Evolutionary conservation across 2,113 vertebrate species (phyloP).

Genomic region (Pluvianellus socialis): DNA sequence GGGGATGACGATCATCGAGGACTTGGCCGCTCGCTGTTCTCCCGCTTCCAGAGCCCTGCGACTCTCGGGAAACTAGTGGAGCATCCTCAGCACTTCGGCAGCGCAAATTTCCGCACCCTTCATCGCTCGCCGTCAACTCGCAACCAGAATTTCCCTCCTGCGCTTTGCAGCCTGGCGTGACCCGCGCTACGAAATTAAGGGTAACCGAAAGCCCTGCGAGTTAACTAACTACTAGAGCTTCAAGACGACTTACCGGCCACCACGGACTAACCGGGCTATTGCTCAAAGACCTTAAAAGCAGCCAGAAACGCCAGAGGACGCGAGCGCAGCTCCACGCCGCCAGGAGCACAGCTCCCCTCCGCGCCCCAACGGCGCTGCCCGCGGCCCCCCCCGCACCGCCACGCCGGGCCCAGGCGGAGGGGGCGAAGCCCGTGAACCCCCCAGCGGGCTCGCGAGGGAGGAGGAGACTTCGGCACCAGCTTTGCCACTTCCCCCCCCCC

Average conservation of each 20-base stretch:
- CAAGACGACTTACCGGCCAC: not conserved
- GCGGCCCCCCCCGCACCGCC: not conserved
- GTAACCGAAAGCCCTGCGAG: not conserved
- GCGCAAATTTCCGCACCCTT: not conserved
- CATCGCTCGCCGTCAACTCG: not conserved
- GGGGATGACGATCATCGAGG: not conserved
- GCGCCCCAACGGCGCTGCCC: too few species aligned
- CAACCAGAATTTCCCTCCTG: not conserved
- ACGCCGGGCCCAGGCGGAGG: not conserved
- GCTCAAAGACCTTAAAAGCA: not conserved
- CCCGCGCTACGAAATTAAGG: not conserved
- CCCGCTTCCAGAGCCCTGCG: not conserved
- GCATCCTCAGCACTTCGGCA: not conserved
- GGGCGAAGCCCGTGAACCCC: too few species aligned
- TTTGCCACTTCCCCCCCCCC: not conserved
- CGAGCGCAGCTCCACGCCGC: not conserved
- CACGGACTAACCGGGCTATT: not conserved
- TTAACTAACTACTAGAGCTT: not conserved
- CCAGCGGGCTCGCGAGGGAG: fast-evolving
- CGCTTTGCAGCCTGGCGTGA: not conserved
- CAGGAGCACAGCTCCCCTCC: not conserved
- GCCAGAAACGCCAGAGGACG: not conserved
- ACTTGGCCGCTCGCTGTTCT: not conserved
- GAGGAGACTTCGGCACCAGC: not conserved
- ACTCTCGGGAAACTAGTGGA: not conserved